Conservation (phyloP, 2,888 invertebrate species). For the Napeogenes inachia region DNA sequence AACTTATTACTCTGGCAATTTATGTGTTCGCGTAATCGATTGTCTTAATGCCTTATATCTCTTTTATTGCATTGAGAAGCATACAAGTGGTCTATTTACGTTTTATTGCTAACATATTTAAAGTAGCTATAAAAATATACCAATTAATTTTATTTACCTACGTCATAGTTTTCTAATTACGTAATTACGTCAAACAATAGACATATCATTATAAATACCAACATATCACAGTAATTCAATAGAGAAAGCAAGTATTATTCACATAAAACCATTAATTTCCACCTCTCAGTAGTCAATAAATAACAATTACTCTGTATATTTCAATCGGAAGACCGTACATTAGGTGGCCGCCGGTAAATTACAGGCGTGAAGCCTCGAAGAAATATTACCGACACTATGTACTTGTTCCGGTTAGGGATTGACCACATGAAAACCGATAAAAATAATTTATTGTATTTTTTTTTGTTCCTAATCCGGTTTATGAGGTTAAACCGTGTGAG, state of each 20-base stretch:
- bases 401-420: constrained; percentile 48
- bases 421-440: constrained; percentile 25
- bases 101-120: constrained; percentile 19
- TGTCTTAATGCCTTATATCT: constrained; percentile 31
- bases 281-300: constrained; percentile 42
- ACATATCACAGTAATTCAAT: too few species aligned
- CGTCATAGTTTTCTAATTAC: too few species aligned
- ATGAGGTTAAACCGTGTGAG: too few species aligned
- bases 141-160: constrained; percentile 10
- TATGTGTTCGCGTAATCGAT: constrained; percentile 44
- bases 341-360: constrained; percentile 40
- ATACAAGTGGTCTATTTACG: constrained; percentile 28
- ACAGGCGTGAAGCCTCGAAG: constrained; percentile 54
- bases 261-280: constrained; percentile 7
- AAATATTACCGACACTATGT: constrained; percentile 62
- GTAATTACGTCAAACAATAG: too few species aligned
- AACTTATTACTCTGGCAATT: constrained; percentile 42
- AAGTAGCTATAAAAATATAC: constrained; percentile 5
- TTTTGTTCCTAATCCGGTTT: too few species aligned
- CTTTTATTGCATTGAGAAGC: constrained; percentile 24
- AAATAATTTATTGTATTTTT: too few species aligned
- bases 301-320: constrained; percentile 61
- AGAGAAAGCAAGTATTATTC: not conserved
- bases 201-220: too few species aligned
- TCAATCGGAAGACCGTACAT: constrained; percentile 52